phyloP scores from a whole-genome alignment of 2,888 invertebrate genomes.

The Brachyopa scutellaris region DNA sequence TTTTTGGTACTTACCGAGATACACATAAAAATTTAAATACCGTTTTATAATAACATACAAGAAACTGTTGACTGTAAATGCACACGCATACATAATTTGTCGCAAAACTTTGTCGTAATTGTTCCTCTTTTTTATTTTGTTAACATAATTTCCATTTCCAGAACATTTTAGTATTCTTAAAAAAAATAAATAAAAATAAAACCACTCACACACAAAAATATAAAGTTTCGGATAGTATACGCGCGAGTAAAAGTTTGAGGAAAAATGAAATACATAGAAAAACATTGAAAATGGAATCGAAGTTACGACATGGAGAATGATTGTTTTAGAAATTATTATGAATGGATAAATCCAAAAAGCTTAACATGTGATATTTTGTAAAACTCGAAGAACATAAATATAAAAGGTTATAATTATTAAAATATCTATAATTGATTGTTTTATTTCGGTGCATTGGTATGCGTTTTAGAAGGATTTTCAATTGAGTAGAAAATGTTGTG shows the following conservation, averaged over 20 bases:
- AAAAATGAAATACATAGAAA: slow-evolving; percentile 13
- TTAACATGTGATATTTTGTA: slow-evolving; percentile 82
- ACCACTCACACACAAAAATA: slow-evolving; percentile 1
- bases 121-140: slow-evolving; percentile 26
- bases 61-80: slow-evolving; percentile 55
- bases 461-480: too few relatives aligned
- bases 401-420: slow-evolving; percentile 72
- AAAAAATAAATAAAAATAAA: slow-evolving; percentile 17
- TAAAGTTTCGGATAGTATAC: slow-evolving; percentile 30
- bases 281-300: slow-evolving; percentile 34
- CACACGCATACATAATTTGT: slow-evolving; percentile 47
- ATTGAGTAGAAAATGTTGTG: too few relatives aligned
- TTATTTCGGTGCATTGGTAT: too few relatives aligned
- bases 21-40: slow-evolving; percentile 74
- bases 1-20: slow-evolving; percentile 75
- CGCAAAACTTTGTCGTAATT: slow-evolving; percentile 31
- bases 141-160: slow-evolving; percentile 43
- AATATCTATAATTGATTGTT: slow-evolving; percentile 55
- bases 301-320: slow-evolving; percentile 58
- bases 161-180: slow-evolving; percentile 23
- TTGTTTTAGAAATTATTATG: slow-evolving; percentile 74
- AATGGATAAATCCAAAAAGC: slow-evolving; percentile 78
- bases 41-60: slow-evolving; percentile 34
- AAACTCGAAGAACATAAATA: slow-evolving; percentile 78
- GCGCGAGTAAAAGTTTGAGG: slow-evolving; percentile 27